Base-by-base conservation (phyloP, 2,113 vertebrate species). In the Oncorhynchus masou region DNA sequence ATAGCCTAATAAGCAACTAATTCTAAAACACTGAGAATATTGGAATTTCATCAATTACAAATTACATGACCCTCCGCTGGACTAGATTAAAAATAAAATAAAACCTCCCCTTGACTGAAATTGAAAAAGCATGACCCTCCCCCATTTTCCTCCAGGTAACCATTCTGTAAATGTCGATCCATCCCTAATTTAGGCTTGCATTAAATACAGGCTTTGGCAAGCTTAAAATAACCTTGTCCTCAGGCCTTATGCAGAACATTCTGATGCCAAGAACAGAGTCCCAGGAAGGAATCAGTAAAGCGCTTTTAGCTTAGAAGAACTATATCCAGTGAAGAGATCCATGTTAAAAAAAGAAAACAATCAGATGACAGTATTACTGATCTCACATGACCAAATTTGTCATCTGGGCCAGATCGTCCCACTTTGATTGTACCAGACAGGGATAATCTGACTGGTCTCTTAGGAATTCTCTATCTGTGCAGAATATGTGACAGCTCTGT, bases 401-500 rank as follows among this genome's bases (percentile, higher is more conserved):
- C 54, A 15, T 57, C 15, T 7, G 4, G 13, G n/a, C 5, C 59
- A 62, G 59, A 62, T 22, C 16, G 59, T 22, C 8, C 7, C 59
- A 22, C 19, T 22, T 62, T 22, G 5, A 62, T 62, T 62, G 20
- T 13, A n/a, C 59, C 19, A 62, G 20, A 22, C 4, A 22, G 20
- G 20, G 20, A 22, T 22, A 9, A 9, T 62, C 19, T 62, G n/a
- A 62, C 19, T 54, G 22, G 25, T 27, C 49, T 24, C 57, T 57
- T 51, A 20, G 27, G 29, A 25, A 60, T 51, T 13, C 66, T 67
- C 15, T 71, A 3, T 69, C 11, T 12, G 3, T 24, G 24, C 24
- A 16, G 24, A 70, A 65, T 22, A 20, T 13, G 34, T 62, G 70
- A 65, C 68, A 11, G 68, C 64, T 83, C 59, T 31, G 62, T 70